These are phyloP conservation scores for Colossoma macropomum DNA, from an alignment of 2,113 vertebrate genomes.

Conservation along the genomic window DNA sequence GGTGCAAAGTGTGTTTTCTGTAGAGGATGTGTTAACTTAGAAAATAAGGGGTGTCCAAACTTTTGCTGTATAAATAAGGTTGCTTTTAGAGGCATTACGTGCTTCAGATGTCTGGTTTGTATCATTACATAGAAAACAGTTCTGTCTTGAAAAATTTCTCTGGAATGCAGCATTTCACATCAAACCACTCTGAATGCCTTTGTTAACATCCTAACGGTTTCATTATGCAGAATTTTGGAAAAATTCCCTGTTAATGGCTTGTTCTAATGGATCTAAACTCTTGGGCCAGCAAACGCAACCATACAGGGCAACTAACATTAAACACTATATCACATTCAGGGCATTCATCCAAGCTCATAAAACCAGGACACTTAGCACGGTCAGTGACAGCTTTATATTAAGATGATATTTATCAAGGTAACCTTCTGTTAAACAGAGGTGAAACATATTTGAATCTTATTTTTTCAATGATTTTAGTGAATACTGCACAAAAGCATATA, in stretches of 20 bases:
- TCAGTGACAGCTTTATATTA: neutral
- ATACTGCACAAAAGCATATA: neutral
- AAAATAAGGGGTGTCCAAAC: no score
- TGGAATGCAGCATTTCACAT: no score
- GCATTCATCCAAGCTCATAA: neutral
- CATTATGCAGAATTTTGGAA: no score
- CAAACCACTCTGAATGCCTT: no score
- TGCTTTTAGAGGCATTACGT: no score
- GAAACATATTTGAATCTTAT: neutral
- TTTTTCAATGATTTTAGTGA: neutral
- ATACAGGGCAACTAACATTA: neutral
- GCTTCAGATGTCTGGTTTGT: no score
- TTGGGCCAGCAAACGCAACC: neutral
- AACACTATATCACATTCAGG: neutral
- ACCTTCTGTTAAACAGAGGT: neutral
- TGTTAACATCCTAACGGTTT: no score
- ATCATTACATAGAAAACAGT: no score
- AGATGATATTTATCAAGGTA: neutral
- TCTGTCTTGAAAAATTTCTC: no score
- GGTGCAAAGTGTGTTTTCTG: no score
- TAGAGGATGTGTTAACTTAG: no score
- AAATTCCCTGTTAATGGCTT: neutral
- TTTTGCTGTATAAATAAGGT: no score
- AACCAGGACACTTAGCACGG: neutral
- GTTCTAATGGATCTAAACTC: neutral